phyloP scores from a whole-genome alignment of 1,140 invertebrate species.

The Rhagoletis zephyria region DNA sequence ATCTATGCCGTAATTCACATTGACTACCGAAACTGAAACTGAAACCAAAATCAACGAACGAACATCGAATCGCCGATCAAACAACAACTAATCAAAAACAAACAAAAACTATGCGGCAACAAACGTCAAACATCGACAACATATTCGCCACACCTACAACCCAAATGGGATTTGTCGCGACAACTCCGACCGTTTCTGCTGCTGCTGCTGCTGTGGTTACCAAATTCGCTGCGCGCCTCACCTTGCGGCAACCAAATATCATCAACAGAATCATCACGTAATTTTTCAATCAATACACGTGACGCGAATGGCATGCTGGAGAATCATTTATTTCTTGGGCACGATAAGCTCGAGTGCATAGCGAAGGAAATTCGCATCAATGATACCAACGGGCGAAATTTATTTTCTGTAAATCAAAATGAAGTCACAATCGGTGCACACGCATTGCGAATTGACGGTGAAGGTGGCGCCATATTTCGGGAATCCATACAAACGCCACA shows the following conservation, averaged over 20 bases:
- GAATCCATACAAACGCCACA: slow-evolving; percentile 87
- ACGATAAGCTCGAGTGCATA: slow-evolving; percentile 86
- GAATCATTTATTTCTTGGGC: slow-evolving; percentile 87
- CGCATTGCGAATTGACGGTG: slow-evolving; percentile 82
- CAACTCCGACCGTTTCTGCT: not conserved
- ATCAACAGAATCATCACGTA: slow-evolving; percentile 83
- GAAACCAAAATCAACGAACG: no score
- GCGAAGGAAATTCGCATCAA: slow-evolving; percentile 86
- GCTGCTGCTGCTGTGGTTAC: not conserved
- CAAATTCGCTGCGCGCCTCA: not conserved
- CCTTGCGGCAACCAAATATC: slow-evolving; percentile 33
- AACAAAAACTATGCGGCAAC: not conserved
- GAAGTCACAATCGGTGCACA: slow-evolving; percentile 88
- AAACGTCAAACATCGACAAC: slow-evolving; percentile 31
- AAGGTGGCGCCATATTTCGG: slow-evolving; percentile 85
- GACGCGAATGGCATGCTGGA: slow-evolving; percentile 80
- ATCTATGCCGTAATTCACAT: slow-evolving; percentile 29
- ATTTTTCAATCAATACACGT: slow-evolving; percentile 87
- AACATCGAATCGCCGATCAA: not conserved
- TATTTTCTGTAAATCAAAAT: slow-evolving; percentile 89
- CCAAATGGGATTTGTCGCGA: slow-evolving; percentile 10
- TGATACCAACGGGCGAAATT: slow-evolving; percentile 81
- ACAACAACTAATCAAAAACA: not conserved
- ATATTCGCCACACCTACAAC: not conserved
- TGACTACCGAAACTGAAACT: not conserved